A percentile compares a stretch with the other conserved stretches of the same genome.
These are phyloP conservation scores for Macrosteles quadrilineatus DNA, from an alignment of 1,140 invertebrate species.

Conservation along the genomic window DNA sequence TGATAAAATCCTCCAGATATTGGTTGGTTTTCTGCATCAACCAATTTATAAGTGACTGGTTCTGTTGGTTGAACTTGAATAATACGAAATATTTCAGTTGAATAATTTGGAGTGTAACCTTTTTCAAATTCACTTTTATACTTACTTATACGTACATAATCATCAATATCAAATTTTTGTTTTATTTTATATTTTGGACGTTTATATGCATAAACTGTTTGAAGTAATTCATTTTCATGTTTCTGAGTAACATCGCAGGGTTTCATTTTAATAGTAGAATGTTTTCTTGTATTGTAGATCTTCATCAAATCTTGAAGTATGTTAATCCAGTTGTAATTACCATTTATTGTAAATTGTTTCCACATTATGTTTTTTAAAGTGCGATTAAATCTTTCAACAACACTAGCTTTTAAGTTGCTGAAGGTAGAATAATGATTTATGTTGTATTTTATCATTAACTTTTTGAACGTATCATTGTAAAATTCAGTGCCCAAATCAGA, in stretches of 20 bases:
- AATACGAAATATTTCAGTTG: background rate
- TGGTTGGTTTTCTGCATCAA: constrained; percentile 14
- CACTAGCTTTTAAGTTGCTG: background rate
- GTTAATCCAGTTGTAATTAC: constrained; percentile 1
- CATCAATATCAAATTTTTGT: constrained; percentile 29
- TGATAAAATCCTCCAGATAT: constrained; percentile 33
- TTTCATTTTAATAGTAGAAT: constrained; percentile 19
- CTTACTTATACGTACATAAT: constrained; percentile 33
- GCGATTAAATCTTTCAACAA: constrained; percentile 1
- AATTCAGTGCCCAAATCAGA: constrained; percentile 19
- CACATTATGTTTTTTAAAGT: background rate
- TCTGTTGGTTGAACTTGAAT: constrained; percentile 18
- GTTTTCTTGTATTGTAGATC: constrained; percentile 7
- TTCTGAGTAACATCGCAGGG: background rate
- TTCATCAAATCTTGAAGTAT: background rate
- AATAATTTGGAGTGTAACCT: constrained; percentile 33
- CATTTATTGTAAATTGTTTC: background rate
- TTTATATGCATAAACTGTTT: background rate
- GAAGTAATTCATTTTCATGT: background rate
- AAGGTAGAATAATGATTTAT: constrained; percentile 10
- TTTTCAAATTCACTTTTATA: constrained; percentile 32
- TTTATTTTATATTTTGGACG: background rate
- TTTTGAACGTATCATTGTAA: constrained; percentile 1
- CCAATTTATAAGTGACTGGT: constrained; percentile 24
- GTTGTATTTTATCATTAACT: background rate